Base-by-base conservation (phyloP, 2,797 vertebrate species). In the Rhinatrema bivittatum region DNA sequence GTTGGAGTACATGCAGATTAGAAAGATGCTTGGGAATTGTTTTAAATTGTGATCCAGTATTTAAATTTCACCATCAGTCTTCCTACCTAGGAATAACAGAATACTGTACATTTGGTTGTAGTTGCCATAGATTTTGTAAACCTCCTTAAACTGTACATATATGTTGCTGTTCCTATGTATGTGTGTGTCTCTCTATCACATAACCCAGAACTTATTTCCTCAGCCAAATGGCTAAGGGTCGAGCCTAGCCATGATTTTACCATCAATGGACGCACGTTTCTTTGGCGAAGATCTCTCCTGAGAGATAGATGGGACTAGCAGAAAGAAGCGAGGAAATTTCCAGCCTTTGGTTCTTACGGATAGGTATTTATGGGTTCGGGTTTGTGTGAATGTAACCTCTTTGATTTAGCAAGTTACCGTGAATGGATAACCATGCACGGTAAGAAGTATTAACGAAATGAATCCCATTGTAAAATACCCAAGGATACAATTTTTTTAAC, bases 361-460 rank as follows among this genome's bases (percentile, higher is more conserved):
- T 99, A 99, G 95, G 95, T 99, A 99, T 99, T 99, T 99, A 98
- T 96, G 94, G 93, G 84, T 82, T 92, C 87, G 91, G 91, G 94
- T 91, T 93, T 94, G 91, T 97, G 95, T 96, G 91, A 93, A 91
- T 97, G 91, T 96, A 90, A 89, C 72, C 76, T 76, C 76, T 74
- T 77, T 81, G 71, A 76, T 74, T 76, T 76, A 65, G 58, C 78
- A 73, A 78, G 68, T 77, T 73, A 33, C 68, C 72, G 69, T 82
- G 70, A 73, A 66, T 84, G 78, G 73, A 79, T 87, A 88, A 87
- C 82, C 86, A 80, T 89, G 83, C 85, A 88, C 84, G 93, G 94
- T 96, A 94, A 97, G 93, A 86, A 58, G 79, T 70, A 45, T 65
- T 69, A 70, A 68, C 54, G 62, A 73, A 52, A 50, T 60, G 63